Base-by-base conservation (phyloP, 2,113 vertebrate genomes). In the Protobothrops mucrosquamatus region DNA sequence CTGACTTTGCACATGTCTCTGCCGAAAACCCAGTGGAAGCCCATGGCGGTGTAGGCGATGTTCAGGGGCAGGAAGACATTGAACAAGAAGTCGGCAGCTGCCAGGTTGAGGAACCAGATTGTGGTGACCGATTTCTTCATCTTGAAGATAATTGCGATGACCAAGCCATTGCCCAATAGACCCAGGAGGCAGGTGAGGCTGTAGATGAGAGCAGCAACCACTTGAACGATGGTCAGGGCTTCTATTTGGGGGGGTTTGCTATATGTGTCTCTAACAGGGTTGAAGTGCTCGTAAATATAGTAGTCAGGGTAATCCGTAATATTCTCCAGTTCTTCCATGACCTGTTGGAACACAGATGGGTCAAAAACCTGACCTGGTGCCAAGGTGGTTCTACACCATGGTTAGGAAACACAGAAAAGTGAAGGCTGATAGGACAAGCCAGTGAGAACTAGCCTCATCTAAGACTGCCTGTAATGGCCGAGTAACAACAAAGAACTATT, bases 51-150 rank as follows among this genome's bases (percentile, higher is more conserved):
- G 81, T 98, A 96, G 18, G 96, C 24, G 0, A 99, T 98, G 95
- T 97, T 98, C 52, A 99, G 95, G 0, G 99, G 99, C 89, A 99
- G 95, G 95, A 98, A 99, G 95, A 97, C 74, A 0, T 99, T 99
- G 97, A 99, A 99, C 69, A 99, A 95, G 91, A 99, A 99, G 95
- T 99, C 99, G 0, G 99, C 99, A 15, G 98, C 94, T 0, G 99
- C 99, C 89, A 99, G 95, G 95, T 99, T 99, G 94, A 99, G 97
- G 94, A 99, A 99, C 99, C 99, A 99, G 91, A 98, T 95, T 0
- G 98, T 98, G 85, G 99, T 99, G 94, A 99, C 98, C 0, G 98
- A 98, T 95, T 96, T 99, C 96, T 98, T 99, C 98, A 99, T 99
- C 98, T 98, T 99, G 57, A 98, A 97, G 22, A 97, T 97, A 51